phyloP scores from a whole-genome alignment of 2,113 vertebrate species.

The Dasyornis broadbenti region DNA sequence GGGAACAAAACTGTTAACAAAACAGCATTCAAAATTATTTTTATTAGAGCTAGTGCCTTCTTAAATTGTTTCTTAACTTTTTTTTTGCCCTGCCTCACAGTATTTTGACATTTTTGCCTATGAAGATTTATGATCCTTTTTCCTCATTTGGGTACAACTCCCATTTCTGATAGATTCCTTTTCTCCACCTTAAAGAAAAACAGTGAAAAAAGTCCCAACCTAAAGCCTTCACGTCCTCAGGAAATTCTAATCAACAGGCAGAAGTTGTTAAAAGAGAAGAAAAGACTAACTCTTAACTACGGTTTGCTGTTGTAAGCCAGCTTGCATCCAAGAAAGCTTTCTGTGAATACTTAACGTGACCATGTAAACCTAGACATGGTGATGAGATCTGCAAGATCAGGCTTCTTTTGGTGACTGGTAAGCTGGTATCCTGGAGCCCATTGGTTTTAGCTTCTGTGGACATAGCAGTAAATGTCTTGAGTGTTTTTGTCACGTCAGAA shows the following conservation, averaged over 20 bases:
- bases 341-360: not conserved
- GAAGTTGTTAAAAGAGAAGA: not conserved
- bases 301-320: not conserved
- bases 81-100: not conserved
- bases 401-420: not conserved
- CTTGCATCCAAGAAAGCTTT: not conserved
- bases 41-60: not conserved
- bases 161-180: not conserved
- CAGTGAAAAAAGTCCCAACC: not conserved
- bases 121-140: not conserved
- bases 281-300: not conserved
- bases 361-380: not conserved
- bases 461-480: not conserved
- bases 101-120: not conserved
- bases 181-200: not conserved
- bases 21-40: not conserved
- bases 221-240: not conserved
- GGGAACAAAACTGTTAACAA: not conserved
- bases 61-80: not conserved
- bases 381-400: not conserved
- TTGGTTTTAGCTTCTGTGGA: not conserved
- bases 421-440: not conserved
- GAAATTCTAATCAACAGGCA: not conserved
- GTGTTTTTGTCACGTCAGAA: conserved; percentile 23
- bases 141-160: not conserved